Base-by-base conservation (phyloP, 2,113 vertebrate species). In the Hydrochoerus hydrochaeris region DNA sequence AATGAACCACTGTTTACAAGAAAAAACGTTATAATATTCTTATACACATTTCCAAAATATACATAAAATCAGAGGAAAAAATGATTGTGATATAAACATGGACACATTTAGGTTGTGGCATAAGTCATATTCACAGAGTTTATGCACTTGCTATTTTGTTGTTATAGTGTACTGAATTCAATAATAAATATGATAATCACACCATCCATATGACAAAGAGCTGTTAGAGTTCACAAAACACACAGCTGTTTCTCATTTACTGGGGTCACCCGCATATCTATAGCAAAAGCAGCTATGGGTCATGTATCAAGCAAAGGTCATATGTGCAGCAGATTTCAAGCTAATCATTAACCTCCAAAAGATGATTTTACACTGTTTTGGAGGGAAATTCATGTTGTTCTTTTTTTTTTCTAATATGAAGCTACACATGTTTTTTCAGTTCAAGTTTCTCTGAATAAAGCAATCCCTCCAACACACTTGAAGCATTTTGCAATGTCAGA, bases 401-500 rank as follows among this genome's bases (percentile, higher is more conserved):
- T 1, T 52, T 92, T 95, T 46, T 46, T 85, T 67, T 19, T n/a
- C 54, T 57, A 85, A 73, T 81, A 12, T 49, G 85, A 97, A 96
- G 35, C 88, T 65, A 16, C 54, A 77, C 10, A 0, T 0, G 16
- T 58, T 71, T 38, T 54, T 88, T 75, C 26, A 8, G 9, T 97
- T 97, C 90, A 97, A 94, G 28, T 82, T 78, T 20, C 0, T 87
- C 69, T 97, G 97, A 97, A 69, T 95, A 85, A 97, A 93, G 83
- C 62, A 88, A 3, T 90, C 91, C 89, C 95, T 92, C 80, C 62
- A 96, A 41, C 0, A 77, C 4, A 88, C 93, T 97, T 86, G 85
- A 92, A 97, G 71, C 86, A 22, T 96, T 98, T 44, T 98, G 92
- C 95, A 98, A 97, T 20, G 94, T 98, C 98, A 98, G 98, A 98